Conservation (phyloP, 2,888 invertebrate genomes). For the Lymantria dispar region DNA sequence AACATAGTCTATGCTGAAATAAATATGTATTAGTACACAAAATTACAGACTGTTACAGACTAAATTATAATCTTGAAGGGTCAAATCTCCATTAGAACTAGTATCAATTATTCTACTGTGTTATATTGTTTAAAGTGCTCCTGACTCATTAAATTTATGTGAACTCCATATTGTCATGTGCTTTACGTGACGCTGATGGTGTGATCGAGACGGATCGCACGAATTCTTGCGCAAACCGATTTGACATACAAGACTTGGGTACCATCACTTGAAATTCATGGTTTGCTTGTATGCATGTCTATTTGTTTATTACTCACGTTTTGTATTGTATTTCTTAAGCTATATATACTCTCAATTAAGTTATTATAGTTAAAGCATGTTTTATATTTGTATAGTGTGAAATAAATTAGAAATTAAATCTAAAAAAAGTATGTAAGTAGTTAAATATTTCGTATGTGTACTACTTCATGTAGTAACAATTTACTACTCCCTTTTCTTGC, state of each 20-base stretch:
- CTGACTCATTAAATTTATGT: constrained; percentile 17
- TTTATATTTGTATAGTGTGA: neutral
- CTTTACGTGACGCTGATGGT: constrained; percentile 24
- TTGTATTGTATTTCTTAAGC: constrained; percentile 1
- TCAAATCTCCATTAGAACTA: too few relatives aligned
- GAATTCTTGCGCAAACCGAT: constrained; percentile 46
- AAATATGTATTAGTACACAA: too few relatives aligned
- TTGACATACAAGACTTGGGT: constrained; percentile 37
- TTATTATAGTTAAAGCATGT: neutral
- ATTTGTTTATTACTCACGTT: constrained; percentile 46
- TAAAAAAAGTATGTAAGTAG: too few relatives aligned
- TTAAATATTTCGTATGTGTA: too few relatives aligned
- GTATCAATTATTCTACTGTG: too few relatives aligned
- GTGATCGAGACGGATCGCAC: constrained; percentile 40
- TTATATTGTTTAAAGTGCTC: neutral
- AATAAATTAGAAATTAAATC: too few relatives aligned
- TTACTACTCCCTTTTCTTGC: too few relatives aligned
- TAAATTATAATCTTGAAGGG: too few relatives aligned
- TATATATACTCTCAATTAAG: neutral
- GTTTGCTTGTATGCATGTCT: constrained; percentile 31
- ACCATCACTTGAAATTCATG: constrained; percentile 38
- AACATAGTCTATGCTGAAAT: too few relatives aligned
- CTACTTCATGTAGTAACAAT: too few relatives aligned
- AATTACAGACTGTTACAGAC: too few relatives aligned
- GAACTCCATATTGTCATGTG: constrained; percentile 27